phyloP scores from a whole-genome alignment of 2,113 vertebrate genomes.

The Crotophaga sulcirostris region DNA sequence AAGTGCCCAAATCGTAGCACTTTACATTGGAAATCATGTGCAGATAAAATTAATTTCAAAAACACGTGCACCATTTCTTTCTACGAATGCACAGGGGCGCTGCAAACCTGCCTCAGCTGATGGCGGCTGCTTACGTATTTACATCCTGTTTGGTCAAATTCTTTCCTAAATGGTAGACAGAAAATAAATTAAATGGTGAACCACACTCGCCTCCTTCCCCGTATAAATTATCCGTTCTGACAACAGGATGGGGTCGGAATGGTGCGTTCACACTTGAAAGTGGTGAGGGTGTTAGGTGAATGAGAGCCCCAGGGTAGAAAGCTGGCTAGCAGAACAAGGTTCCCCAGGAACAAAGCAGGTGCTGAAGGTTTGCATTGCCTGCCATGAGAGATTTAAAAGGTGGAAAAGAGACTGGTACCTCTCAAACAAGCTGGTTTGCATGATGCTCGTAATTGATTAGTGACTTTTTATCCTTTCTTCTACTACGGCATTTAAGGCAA shows the following conservation, averaged over 20 bases:
- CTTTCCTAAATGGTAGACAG: not conserved
- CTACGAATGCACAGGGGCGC: not conserved
- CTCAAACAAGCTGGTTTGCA: too few relatives aligned
- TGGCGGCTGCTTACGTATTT: not conserved
- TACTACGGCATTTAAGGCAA: too few relatives aligned
- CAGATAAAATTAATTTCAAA: not conserved
- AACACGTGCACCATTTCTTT: not conserved
- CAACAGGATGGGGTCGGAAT: not conserved
- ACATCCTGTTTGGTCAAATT: not conserved
- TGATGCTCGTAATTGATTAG: not conserved
- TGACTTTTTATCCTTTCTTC: not conserved
- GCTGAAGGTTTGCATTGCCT: not conserved
- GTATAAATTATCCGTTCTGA: not conserved
- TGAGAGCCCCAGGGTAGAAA: not conserved
- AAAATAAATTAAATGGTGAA: not conserved
- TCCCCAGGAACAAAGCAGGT: rapidly evolving
- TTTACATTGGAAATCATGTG: not conserved
- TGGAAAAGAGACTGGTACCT: not conserved
- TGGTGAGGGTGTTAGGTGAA: not conserved
- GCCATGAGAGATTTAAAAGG: not conserved
- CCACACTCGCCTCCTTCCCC: not conserved
- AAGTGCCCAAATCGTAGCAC: not conserved
- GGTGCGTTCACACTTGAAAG: not conserved
- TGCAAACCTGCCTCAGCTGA: not conserved
- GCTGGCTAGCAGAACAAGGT: not conserved